A percentile compares a stretch with the other conserved stretches of the same genome.
These are phyloP conservation scores for Romanogobio albipinnatus DNA, from an alignment of 2,113 vertebrate genomes.

Conservation along the genomic window DNA sequence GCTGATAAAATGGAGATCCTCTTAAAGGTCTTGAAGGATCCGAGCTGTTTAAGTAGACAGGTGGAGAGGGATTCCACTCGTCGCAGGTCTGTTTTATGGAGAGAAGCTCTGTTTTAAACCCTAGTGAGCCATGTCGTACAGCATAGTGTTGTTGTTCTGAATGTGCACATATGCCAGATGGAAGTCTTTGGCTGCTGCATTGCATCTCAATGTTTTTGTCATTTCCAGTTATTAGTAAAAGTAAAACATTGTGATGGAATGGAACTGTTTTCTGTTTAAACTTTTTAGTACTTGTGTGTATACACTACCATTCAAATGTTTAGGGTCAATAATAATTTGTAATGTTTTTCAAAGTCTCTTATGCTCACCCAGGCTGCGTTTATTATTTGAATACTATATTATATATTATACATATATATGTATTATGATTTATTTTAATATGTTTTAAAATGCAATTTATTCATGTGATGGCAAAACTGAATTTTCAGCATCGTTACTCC, in stretches of 20 bases:
- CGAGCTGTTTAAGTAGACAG: neutral
- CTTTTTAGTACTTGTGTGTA: neutral
- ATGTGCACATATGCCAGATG: neutral
- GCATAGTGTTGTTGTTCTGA: neutral
- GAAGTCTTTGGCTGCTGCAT: neutral
- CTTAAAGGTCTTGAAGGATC: constrained; percentile 33
- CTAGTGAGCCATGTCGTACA: neutral
- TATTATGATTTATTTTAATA: neutral
- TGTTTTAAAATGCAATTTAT: neutral
- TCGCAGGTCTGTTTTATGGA: neutral
- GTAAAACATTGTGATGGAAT: neutral
- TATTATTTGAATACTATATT: neutral
- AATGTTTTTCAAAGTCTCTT: neutral
- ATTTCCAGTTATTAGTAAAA: neutral
- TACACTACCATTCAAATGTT: neutral
- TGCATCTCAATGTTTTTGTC: neutral
- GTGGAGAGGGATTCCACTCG: neutral
- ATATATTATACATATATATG: too few relatives aligned
- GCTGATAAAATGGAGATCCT: constrained; percentile 20
- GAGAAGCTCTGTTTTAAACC: neutral
- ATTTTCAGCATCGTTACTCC: neutral
- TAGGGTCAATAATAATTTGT: neutral
- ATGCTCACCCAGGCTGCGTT: neutral
- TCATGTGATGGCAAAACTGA: neutral
- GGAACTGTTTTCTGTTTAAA: neutral